Percentiles rank a stretch among this genome's conserved stretches.
Evolutionary conservation across 2,888 invertebrate species (phyloP).

Genomic region (Anthophora plumipes): DNA sequence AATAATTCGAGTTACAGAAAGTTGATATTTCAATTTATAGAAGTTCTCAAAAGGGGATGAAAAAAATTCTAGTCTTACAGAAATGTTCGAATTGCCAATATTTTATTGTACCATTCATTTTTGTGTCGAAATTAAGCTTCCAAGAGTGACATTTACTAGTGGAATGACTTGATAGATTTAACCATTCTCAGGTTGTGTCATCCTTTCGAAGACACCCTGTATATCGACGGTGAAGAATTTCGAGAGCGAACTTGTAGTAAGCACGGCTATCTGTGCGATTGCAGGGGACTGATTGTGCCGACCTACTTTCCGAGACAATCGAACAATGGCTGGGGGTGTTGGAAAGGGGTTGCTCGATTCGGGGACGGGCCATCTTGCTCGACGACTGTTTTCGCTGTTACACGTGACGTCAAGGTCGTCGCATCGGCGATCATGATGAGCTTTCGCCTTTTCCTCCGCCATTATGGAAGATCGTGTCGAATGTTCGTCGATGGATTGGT

Average conservation of each 20-base stretch:
- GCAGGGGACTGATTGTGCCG: slow-evolving; percentile 74
- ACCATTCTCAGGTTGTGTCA: too few relatives aligned
- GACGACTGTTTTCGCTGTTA: slow-evolving; percentile 57
- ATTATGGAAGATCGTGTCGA: not conserved
- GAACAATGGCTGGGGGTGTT: slow-evolving; percentile 66
- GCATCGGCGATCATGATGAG: slow-evolving; percentile 29
- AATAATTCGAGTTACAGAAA: too few relatives aligned
- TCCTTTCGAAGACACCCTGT: not conserved
- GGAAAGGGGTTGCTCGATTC: slow-evolving; percentile 24
- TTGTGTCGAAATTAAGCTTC: too few relatives aligned
- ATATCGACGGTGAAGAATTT: slow-evolving; percentile 15
- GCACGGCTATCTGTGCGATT: slow-evolving; percentile 61
- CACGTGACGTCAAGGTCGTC: slow-evolving; percentile 72
- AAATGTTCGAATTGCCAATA: too few relatives aligned
- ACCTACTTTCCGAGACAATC: slow-evolving; percentile 80
- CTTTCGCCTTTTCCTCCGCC: slow-evolving; percentile 20
- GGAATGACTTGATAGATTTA: too few relatives aligned
- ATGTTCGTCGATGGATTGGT: not conserved
- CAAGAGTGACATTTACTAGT: too few relatives aligned
- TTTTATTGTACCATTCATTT: too few relatives aligned
- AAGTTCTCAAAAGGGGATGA: too few relatives aligned
- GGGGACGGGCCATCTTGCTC: slow-evolving; percentile 21
- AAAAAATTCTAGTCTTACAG: too few relatives aligned
- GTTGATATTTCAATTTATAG: too few relatives aligned
- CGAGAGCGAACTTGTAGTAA: slow-evolving; percentile 26